A percentile compares a stretch with the other conserved stretches of the same genome.
phyloP scores from a whole-genome alignment of 1,140 invertebrate genomes.

The Zaprionus africanus region DNA sequence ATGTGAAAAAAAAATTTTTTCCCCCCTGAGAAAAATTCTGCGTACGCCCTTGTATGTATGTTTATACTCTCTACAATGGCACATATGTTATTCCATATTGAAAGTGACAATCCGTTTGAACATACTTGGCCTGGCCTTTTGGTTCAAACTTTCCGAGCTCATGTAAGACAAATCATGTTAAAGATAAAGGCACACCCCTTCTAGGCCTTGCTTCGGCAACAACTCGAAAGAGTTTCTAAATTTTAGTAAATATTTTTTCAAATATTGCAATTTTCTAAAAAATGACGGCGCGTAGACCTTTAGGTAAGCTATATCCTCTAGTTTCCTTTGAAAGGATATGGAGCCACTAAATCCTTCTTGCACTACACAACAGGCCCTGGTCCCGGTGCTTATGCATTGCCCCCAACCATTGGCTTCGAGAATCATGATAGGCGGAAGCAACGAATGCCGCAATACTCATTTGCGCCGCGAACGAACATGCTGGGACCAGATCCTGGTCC shows the following conservation, averaged over 20 bases:
- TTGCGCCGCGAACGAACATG: conserved; percentile 82
- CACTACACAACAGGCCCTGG: conserved; percentile 85
- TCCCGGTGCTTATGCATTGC: conserved; percentile 87
- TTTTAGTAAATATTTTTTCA: conserved; percentile 51
- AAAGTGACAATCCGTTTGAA: not conserved
- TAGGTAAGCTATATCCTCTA: conserved; percentile 51
- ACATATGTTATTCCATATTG: no score
- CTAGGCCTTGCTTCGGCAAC: conserved; percentile 41
- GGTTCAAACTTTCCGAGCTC: not conserved
- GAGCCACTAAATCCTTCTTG: not conserved
- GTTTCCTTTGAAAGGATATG: not conserved
- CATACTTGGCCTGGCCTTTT: not conserved
- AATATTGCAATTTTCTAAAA: conserved; percentile 62
- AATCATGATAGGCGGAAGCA: conserved; percentile 86
- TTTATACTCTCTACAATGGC: no score
- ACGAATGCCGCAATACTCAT: conserved; percentile 87
- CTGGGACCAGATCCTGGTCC: conserved; percentile 42
- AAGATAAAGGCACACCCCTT: conserved; percentile 18
- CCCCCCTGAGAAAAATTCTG: no score
- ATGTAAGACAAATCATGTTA: not conserved
- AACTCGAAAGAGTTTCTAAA: conserved; percentile 66
- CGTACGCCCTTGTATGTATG: no score
- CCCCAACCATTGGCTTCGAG: conserved; percentile 86
- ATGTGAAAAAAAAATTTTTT: no score
- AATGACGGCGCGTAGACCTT: conserved; percentile 58